Conservation (phyloP, 1,140 invertebrate species). For the Harlomillsia oculata region DNA sequence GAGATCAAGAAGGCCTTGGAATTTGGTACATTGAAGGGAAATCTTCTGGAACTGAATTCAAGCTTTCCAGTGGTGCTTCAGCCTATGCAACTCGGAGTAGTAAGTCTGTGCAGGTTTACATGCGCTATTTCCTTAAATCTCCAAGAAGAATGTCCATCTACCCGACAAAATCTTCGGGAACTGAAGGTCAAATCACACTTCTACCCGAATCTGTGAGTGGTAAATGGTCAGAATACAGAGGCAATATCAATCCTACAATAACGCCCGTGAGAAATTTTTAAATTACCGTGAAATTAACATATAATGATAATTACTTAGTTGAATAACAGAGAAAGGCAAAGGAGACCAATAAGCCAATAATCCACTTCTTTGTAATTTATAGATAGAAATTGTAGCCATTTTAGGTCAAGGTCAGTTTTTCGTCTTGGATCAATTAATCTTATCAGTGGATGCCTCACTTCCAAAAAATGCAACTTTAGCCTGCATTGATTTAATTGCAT, state of each 20-base stretch:
- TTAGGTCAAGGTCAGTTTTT: constrained; percentile 6
- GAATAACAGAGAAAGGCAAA: too few species aligned
- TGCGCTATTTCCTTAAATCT: constrained; percentile 11
- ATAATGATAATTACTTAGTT: neutral
- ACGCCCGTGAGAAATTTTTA: neutral
- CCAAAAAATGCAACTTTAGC: constrained; percentile 6
- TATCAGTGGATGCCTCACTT: constrained; percentile 3
- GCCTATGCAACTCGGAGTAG: constrained; percentile 1
- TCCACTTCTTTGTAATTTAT: neutral
- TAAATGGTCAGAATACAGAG: constrained; percentile 1
- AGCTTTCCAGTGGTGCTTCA: neutral
- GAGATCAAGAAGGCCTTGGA: neutral
- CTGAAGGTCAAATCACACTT: neutral
- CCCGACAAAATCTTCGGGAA: constrained; percentile 3
- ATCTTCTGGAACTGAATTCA: constrained; percentile 1
- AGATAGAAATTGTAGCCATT: constrained; percentile 12
- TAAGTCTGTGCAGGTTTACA: constrained; percentile 1
- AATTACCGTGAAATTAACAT: neutral
- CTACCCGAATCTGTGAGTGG: constrained; percentile 1
- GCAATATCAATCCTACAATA: neutral
- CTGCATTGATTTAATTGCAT: constrained; percentile 3
- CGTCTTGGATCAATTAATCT: constrained; percentile 3
- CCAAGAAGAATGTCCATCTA: constrained; percentile 4
- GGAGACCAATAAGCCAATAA: too few species aligned
- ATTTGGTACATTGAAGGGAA: constrained; percentile 16